Percentiles rank a stretch among this genome's conserved stretches.
These are phyloP conservation scores for Malurus splendens DNA, from an alignment of 2,797 vertebrate genomes.

Conservation along the genomic window DNA sequence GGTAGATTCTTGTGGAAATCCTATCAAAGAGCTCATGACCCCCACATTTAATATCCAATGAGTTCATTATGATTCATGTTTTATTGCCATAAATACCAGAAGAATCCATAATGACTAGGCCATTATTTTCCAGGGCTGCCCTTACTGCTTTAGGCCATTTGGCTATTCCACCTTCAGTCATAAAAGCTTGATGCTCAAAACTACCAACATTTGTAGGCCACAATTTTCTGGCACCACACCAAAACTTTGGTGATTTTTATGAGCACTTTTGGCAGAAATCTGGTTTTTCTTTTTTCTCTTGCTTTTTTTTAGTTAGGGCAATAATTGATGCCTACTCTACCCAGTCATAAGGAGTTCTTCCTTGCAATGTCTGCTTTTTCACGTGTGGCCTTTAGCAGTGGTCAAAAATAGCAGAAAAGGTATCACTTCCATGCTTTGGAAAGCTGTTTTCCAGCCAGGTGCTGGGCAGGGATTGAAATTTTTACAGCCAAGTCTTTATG, in stretches of 20 bases:
- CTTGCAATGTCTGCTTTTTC: constrained; percentile 29
- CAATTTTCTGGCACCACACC: constrained; percentile 21
- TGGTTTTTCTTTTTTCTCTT: not conserved
- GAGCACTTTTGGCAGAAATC: not conserved
- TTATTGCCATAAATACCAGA: constrained; percentile 68
- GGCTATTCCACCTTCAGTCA: constrained; percentile 55
- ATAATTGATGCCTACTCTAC: constrained; percentile 45
- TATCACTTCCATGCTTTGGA: not conserved
- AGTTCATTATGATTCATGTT: constrained; percentile 74
- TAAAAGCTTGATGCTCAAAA: constrained; percentile 55
- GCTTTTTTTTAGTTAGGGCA: constrained; percentile 24
- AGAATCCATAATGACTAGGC: constrained; percentile 62
- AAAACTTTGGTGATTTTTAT: constrained; percentile 40
- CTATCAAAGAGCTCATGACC: constrained; percentile 64
- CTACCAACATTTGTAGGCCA: constrained; percentile 39
- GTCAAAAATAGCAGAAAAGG: constrained; percentile 6
- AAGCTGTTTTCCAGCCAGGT: not conserved
- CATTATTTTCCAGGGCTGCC: constrained; percentile 55
- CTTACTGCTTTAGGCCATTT: constrained; percentile 64
- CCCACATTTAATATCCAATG: constrained; percentile 66
- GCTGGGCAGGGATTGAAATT: not conserved
- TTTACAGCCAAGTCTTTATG: not conserved
- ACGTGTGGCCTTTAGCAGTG: constrained; percentile 1
- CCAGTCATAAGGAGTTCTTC: constrained; percentile 23
- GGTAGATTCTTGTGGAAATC: constrained; percentile 71